Percentiles rank a stretch among this genome's conserved stretches.
Conservation (phyloP, 2,113 vertebrate species). For the Pionites leucogaster region DNA sequence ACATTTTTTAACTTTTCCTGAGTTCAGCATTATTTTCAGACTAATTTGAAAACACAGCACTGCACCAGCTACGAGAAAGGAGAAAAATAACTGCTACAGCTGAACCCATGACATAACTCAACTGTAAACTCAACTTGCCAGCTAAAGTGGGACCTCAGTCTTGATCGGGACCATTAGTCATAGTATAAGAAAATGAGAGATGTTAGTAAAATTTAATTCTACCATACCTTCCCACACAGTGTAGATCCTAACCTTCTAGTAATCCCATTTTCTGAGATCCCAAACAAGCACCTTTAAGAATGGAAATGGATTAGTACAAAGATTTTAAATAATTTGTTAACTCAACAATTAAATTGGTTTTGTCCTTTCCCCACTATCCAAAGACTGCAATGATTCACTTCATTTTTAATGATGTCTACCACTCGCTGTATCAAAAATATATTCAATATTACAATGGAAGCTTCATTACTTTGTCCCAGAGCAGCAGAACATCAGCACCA, state of each 20-base stretch:
- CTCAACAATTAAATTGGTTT: background rate
- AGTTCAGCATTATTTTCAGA: background rate
- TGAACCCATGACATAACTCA: background rate
- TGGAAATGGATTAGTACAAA: background rate
- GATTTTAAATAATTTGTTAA: background rate
- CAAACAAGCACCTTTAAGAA: background rate
- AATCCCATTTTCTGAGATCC: background rate
- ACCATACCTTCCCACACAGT: background rate
- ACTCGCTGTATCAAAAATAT: background rate
- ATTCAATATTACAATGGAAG: background rate
- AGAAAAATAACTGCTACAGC: background rate
- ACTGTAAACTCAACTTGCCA: background rate
- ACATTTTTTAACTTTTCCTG: background rate
- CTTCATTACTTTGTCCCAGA: background rate
- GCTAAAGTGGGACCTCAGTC: background rate
- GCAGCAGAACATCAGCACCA: background rate
- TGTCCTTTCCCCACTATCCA: background rate
- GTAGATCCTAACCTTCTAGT: background rate
- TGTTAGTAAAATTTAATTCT: background rate
- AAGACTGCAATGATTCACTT: background rate
- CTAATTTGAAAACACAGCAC: background rate
- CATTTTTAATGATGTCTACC: background rate
- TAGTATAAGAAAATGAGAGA: background rate
- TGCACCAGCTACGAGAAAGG: background rate
- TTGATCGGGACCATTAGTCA: background rate